phyloP scores from a whole-genome alignment of 2,888 invertebrate species.

The Harpalus rufipes region DNA sequence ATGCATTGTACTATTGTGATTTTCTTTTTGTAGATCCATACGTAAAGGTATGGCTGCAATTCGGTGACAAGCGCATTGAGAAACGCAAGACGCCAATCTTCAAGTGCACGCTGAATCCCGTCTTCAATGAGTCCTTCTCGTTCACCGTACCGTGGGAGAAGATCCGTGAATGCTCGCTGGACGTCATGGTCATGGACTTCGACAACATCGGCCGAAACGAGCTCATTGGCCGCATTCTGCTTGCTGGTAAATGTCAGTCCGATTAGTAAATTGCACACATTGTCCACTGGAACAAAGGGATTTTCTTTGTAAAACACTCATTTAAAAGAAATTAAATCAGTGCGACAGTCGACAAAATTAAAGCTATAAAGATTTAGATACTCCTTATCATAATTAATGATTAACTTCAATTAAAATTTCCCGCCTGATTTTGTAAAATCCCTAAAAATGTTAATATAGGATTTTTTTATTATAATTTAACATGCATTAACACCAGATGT shows the following conservation, averaged over 20 bases:
- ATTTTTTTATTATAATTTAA: too few species aligned
- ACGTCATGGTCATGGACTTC: slow-evolving; percentile 98
- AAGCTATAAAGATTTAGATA: too few species aligned
- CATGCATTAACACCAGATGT: too few species aligned
- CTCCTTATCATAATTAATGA: too few species aligned
- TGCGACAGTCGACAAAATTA: too few species aligned
- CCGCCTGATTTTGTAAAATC: too few species aligned
- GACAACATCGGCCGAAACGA: slow-evolving; percentile 97
- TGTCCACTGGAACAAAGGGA: too few species aligned
- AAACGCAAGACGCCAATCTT: slow-evolving; percentile 97
- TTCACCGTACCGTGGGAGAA: slow-evolving; percentile 99
- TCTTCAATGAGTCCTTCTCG: slow-evolving; percentile 97
- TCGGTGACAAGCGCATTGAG: slow-evolving; percentile 95
- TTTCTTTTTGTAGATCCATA: slow-evolving; percentile 88
- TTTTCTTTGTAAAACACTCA: background rate
- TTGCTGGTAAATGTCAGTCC: slow-evolving; percentile 85
- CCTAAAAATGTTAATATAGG: too few species aligned
- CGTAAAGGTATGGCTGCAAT: slow-evolving; percentile 98
- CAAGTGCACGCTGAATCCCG: slow-evolving; percentile 95
- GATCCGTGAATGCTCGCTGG: slow-evolving; percentile 95
- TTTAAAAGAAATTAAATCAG: too few species aligned
- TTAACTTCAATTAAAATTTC: too few species aligned
- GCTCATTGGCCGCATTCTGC: slow-evolving; percentile 93
- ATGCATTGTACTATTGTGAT: too few species aligned
- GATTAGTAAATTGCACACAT: too few species aligned